Evolutionary conservation across 2,888 invertebrate genomes (phyloP), one percentile per base, ranked within the genome.

Genomic region (Archaeoteleia sp.): DNA sequence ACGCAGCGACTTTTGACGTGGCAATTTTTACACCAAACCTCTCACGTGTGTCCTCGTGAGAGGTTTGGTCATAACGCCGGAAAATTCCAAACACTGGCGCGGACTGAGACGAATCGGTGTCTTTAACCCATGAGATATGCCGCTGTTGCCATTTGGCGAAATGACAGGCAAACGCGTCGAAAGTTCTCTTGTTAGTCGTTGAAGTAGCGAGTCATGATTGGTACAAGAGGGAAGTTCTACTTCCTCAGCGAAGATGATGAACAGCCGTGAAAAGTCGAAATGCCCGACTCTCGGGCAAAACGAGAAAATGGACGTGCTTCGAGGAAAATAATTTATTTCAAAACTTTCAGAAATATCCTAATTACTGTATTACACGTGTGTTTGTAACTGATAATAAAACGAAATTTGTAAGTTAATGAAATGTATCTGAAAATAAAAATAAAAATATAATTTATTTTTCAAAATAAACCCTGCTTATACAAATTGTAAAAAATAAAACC

Each of bases 101-200:
- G 9, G n/a, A 23, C 45, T 13, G n/a, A 43, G 37, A 29, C 3
- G 20, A 2, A 20, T 8, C 51, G 39, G 51, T 45, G 62, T 62
- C 54, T 62, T 62, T 54, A 62, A 62, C 62, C 61, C 37, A 32
- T 48, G 35, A 17, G 37, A 40, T 48, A 13, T 23, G 48, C 5
- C 58, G 40, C 30, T 57, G 48, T 58, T 48, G 58, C 58, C 48
- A 48, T 58, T 58, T 58, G 58, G 58, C 58, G 48, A 48, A 40
- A 58, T 58, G 58, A 48, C 58, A 58, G 43, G 27, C 53, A 12
- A 20, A 32, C 23, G 15, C 51, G 42, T 23, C 42, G 43, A 25
- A 32, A 14, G 53, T 39, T 37, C 35, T 39, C 48, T 32, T 17
- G 17, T 39, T 12, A 15, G 25, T 42, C 43, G 32, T 25, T 37